Evolutionary conservation across 2,888 invertebrate genomes (phyloP).

Genomic region (Ophraella communa): DNA sequence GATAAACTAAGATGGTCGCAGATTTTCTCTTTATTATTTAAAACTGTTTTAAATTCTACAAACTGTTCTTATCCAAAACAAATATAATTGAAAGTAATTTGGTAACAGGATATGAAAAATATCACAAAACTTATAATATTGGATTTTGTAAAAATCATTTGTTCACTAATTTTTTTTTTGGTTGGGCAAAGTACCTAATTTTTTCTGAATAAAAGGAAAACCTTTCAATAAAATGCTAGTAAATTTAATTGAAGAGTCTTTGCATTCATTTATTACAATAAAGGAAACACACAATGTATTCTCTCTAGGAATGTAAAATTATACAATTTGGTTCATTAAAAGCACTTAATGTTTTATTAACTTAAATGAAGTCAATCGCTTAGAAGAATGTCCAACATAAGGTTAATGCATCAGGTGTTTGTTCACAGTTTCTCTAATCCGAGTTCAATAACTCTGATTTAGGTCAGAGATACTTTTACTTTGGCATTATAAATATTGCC

Average conservation of each 20-base stretch:
- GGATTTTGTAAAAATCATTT: too few species aligned
- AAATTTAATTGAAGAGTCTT: background rate
- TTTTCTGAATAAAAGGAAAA: background rate
- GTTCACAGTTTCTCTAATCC: background rate
- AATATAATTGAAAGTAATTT: too few species aligned
- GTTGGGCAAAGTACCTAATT: too few species aligned
- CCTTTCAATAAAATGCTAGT: background rate
- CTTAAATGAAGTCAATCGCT: background rate
- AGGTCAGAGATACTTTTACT: constrained; percentile 11
- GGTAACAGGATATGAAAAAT: too few species aligned
- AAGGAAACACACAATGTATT: background rate
- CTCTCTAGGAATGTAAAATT: background rate
- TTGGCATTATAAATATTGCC: background rate
- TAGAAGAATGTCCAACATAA: background rate
- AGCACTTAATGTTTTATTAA: background rate
- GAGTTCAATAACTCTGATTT: constrained; percentile 13
- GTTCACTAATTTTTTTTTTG: too few species aligned
- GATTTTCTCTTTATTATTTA: too few species aligned
- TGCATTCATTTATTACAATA: background rate
- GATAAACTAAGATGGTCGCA: too few species aligned
- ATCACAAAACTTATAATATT: too few species aligned
- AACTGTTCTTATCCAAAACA: too few species aligned
- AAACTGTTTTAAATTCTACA: too few species aligned
- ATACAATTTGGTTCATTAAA: background rate
- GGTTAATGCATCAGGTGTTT: background rate